Conservation (phyloP, 2,797 vertebrate species). For the Cyprinella venusta region DNA sequence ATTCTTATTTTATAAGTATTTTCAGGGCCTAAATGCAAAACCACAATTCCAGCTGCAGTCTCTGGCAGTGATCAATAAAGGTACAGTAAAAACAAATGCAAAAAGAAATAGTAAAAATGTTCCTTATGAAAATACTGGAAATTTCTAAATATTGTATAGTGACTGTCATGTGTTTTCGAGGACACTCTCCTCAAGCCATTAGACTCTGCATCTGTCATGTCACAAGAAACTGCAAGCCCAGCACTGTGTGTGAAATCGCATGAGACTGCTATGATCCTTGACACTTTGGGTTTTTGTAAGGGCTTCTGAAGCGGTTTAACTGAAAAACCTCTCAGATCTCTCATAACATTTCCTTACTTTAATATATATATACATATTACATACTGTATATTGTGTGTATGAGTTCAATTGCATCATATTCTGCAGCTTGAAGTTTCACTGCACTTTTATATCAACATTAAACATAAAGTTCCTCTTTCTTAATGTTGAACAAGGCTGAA, state of each 20-base stretch:
- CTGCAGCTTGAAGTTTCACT: constrained; percentile 1
- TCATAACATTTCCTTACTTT: background rate
- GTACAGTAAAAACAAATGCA: background rate
- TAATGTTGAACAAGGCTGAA: constrained; percentile 12
- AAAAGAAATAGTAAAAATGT: background rate
- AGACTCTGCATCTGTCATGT: constrained; percentile 26
- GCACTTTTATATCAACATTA: background rate
- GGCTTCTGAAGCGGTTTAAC: constrained; percentile 31
- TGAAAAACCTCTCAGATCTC: background rate
- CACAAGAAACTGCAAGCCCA: constrained; percentile 38
- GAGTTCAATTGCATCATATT: background rate
- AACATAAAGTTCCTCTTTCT: constrained; percentile 16
- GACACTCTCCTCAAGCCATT: constrained; percentile 18
- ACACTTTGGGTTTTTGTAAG: constrained; percentile 29
- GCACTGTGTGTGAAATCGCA: background rate
- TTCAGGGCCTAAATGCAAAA: background rate
- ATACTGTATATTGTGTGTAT: background rate
- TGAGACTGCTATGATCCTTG: constrained; percentile 1
- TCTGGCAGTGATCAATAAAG: too few species aligned
- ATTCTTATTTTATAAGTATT: background rate
- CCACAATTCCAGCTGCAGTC: background rate
- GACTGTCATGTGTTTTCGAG: constrained; percentile 30
- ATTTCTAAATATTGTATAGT: background rate
- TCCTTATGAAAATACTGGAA: background rate
- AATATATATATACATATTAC: background rate